Evolutionary conservation across 2,888 invertebrate species (phyloP), one percentile per base, ranked within the genome.

Genomic region (Aphodius sticticus): DNA sequence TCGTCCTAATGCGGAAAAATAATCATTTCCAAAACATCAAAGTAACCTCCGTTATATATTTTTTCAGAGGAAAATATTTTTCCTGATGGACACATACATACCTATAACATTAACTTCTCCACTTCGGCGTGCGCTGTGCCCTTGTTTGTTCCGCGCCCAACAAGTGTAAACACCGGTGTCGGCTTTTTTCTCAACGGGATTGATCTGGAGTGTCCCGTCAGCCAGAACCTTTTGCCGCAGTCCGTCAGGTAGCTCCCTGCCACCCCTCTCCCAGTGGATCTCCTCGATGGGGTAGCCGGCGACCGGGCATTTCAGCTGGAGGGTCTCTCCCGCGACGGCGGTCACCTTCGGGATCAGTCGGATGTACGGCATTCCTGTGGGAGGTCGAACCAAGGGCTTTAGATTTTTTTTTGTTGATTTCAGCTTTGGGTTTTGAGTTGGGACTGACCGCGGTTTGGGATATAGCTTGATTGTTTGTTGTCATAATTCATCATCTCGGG

Each of bases 121-220:
- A 84, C 94, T 94, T 84, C 95, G 90, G 78, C 94, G 90, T 0
- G 94, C 94, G 86, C 93, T 93, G 88, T 94, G 94, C 16, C 95
- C 95, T 85, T 95, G 95, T 86, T 94, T 94, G 89, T 95, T 95
- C 82, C 93, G 91, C 2, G 96, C 96, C 89, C 93, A 93, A 88
- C 96, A 96, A 69, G 94, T 94, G 90, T 96, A 96, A 74, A 94
- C 93, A 15, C 95, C 95, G 38, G 95, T 94, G 87, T 95, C 94
- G 9, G 92, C 91, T 82, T 91, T 91, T 87, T 95, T 95, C 87
- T 95, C 95, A 26, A 96, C 95, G 69, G 94, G 94, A 84, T 92
- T 92, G 84, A 96, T 94, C 83, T 93, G 92, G 84, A 96, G 89
- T 0, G 95, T 94, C 37, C 96, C 96, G 86, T 95, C 95, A 6